Percentiles rank a stretch among this genome's conserved stretches.
Evolutionary conservation across 2,113 vertebrate genomes (phyloP).

Genomic region (Sinocyclocheilus rhinocerous): DNA sequence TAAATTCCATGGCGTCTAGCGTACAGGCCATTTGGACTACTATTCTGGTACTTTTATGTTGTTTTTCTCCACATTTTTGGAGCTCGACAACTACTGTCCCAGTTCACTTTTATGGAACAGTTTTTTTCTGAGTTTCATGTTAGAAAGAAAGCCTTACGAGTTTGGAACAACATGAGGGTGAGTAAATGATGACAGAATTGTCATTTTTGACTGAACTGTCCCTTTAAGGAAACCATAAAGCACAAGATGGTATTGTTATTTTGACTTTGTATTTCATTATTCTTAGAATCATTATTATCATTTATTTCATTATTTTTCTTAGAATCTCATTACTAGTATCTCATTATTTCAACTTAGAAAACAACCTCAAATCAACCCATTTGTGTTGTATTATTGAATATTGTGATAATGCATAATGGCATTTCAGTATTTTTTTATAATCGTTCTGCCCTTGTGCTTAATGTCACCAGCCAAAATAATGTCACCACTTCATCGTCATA

Average conservation of each 20-base stretch:
- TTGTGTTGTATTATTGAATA: background rate
- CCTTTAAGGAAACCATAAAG: background rate
- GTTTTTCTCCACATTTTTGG: background rate
- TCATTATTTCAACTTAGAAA: background rate
- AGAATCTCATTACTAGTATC: background rate
- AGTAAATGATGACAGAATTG: no score
- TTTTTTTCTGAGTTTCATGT: background rate
- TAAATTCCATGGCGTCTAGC: background rate
- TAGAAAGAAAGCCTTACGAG: background rate
- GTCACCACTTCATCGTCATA: background rate
- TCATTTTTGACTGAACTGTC: background rate
- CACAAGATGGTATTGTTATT: background rate
- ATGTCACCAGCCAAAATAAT: background rate
- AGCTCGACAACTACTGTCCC: background rate
- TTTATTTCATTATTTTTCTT: background rate
- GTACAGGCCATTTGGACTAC: background rate
- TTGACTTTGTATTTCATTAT: background rate
- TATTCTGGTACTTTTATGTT: background rate
- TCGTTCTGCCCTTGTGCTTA: background rate
- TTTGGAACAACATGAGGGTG: background rate
- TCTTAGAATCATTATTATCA: background rate
- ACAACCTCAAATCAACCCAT: background rate
- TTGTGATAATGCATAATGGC: background rate
- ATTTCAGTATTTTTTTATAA: background rate
- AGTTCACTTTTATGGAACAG: background rate